Evolutionary conservation across 23 tunicate genomes (phyloP).

Genomic region (Corella eumyota): DNA sequence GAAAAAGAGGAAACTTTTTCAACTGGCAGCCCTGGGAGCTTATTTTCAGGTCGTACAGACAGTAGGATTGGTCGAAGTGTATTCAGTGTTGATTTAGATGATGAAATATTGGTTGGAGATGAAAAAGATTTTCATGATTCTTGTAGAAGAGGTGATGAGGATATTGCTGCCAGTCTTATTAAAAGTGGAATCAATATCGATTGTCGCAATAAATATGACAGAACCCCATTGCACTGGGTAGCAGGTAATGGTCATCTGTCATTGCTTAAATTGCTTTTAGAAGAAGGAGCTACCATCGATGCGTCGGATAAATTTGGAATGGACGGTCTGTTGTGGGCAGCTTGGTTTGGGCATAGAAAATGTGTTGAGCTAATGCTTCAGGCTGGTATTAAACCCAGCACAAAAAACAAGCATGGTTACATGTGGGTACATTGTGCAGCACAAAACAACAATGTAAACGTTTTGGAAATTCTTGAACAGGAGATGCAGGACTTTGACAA

Average conservation of each 20-base stretch:
- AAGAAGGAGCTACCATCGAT: slow-evolving; percentile 77
- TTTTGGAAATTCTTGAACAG: slow-evolving; percentile 40
- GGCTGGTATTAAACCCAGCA: slow-evolving; percentile 49
- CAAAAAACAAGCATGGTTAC: slow-evolving; percentile 76
- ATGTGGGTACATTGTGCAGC: slow-evolving; percentile 92
- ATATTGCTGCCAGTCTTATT: slow-evolving; percentile 20
- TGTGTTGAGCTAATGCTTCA: slow-evolving; percentile 55
- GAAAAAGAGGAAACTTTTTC: slow-evolving; percentile 17
- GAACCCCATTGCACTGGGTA: slow-evolving; percentile 92
- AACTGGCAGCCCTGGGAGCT: slow-evolving; percentile 44
- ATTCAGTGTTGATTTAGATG: slow-evolving; percentile 29
- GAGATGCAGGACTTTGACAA: slow-evolving; percentile 87
- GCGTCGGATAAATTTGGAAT: slow-evolving; percentile 92
- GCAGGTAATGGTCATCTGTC: slow-evolving; percentile 77
- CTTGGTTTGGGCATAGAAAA: slow-evolving; percentile 90
- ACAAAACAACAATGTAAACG: slow-evolving; percentile 46
- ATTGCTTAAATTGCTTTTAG: slow-evolving; percentile 41
- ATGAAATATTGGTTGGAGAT: slow-evolving; percentile 74
- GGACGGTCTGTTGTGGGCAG: slow-evolving; percentile 89
- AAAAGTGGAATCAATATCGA: slow-evolving; percentile 51
- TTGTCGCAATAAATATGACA: slow-evolving; percentile 71
- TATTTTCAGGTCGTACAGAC: slow-evolving; percentile 5
- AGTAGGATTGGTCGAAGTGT: no score
- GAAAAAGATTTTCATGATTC: slow-evolving; percentile 77
- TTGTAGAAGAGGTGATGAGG: slow-evolving; percentile 60